These are phyloP conservation scores for Drosophila gaucha DNA, from an alignment of 2,888 invertebrate genomes.

Conservation along the genomic window DNA sequence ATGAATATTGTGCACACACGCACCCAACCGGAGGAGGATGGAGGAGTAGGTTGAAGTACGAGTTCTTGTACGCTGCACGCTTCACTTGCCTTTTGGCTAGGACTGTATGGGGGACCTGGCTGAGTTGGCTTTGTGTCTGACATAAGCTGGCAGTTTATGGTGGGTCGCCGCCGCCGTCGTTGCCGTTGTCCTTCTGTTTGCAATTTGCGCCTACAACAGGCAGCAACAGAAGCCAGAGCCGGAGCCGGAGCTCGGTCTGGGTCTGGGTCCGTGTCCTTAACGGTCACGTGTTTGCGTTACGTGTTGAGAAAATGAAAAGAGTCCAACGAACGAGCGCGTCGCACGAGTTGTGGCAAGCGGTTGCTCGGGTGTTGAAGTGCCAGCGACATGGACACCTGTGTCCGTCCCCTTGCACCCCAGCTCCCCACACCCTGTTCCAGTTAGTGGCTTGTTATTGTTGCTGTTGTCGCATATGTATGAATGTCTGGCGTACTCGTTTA, in stretches of 20 bases:
- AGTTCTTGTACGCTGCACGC: conserved; percentile 53
- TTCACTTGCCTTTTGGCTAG: conserved; percentile 60
- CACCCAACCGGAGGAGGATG: conserved; percentile 44
- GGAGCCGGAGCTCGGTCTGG: conserved; percentile 10
- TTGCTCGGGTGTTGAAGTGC: conserved; percentile 68
- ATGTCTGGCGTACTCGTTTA: conserved; percentile 53
- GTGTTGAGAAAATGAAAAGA: conserved; percentile 81
- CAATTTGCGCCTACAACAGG: conserved; percentile 81
- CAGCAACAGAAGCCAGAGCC: conserved; percentile 63
- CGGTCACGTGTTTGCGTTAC: conserved; percentile 80
- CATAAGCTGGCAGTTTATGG: conserved; percentile 79
- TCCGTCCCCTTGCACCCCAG: conserved; percentile 19
- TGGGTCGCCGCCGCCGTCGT: conserved; percentile 37
- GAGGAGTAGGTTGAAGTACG: conserved; percentile 18
- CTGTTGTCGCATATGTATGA: conserved; percentile 54
- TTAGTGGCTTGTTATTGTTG: conserved; percentile 71
- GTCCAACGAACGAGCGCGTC: conserved; percentile 36
- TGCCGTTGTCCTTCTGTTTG: conserved; percentile 75
- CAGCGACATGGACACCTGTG: conserved; percentile 76
- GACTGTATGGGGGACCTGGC: conserved; percentile 17
- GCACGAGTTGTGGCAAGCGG: conserved; percentile 22
- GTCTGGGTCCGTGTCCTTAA: conserved; percentile 65
- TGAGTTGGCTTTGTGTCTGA: conserved; percentile 76
- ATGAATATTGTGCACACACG: conserved; percentile 84
- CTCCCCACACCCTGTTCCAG: conserved; percentile 38